A percentile compares a stretch with the other conserved stretches of the same genome.
phyloP scores from a whole-genome alignment of 2,888 invertebrate species.

The Monopis laevigella region DNA sequence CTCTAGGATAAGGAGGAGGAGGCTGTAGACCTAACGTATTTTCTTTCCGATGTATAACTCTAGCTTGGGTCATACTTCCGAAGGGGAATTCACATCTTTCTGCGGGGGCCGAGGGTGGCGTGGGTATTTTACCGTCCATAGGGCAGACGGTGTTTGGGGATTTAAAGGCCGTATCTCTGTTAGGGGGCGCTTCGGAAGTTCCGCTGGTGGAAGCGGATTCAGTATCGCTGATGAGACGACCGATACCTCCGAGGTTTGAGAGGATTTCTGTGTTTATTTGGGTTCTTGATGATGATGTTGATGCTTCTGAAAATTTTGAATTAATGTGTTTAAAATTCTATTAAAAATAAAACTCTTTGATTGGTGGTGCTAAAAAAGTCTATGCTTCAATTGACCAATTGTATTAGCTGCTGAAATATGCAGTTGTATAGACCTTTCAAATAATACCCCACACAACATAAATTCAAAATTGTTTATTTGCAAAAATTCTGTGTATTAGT shows the following conservation, averaged over 20 bases:
- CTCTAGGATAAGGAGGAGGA: slow-evolving; percentile 37
- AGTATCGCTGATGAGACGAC: slow-evolving; percentile 36
- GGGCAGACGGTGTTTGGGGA: slow-evolving; percentile 92
- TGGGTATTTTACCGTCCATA: slow-evolving; percentile 76
- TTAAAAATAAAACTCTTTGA: no score
- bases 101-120: slow-evolving; percentile 61
- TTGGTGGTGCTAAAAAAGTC: no score
- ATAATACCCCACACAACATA: no score
- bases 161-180: slow-evolving; percentile 66
- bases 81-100: slow-evolving; percentile 81
- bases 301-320: no score
- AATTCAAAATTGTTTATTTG: no score
- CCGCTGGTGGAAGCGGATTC: slow-evolving; percentile 31
- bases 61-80: slow-evolving; percentile 90
- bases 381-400: no score
- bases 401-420: no score
- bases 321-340: no score
- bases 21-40: slow-evolving; percentile 62
- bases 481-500: no score
- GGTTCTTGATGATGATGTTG: no score
- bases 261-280: slow-evolving; percentile 43
- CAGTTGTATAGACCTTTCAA: no score
- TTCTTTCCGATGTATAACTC: slow-evolving; percentile 83
- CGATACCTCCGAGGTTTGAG: slow-evolving; percentile 46
- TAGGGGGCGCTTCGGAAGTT: slow-evolving; percentile 34